Base-by-base conservation (phyloP, 2,113 vertebrate genomes). In the Psittacus erithacus region DNA sequence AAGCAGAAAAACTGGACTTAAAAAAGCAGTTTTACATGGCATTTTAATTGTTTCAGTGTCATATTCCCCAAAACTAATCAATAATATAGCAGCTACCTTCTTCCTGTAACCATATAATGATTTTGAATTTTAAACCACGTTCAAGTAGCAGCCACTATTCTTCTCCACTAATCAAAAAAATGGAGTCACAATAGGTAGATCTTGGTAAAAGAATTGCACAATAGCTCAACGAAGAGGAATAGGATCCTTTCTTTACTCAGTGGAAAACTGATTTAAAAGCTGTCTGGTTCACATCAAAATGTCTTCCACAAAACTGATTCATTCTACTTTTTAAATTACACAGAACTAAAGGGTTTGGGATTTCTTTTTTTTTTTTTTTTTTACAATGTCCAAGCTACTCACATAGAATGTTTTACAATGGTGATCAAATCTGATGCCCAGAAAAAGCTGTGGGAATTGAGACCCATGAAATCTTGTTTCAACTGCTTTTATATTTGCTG, bases 391-490 rank as follows among this genome's bases (percentile, higher is more conserved):
- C 46, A 81, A 94, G 41, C 67, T 92, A 89, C 89, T 97, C 91
- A 88, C 96, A 97, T 91, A 95, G 92, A 97, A 89, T 92, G 43
- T 89, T 97, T 98, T 98, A 97, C 95, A 98, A 98, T 97, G 96
- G 94, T 97, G 96, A 97, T 98, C 97, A 93, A 93, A 97, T 95
- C n/a, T 94, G 96, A 94, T 95, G 96, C 93, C 96, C 85, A 90
- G 88, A 97, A 96, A 97, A 97, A 95, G 92, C 97, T 97, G 95
- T 98, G 98, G 97, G 97, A 98, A 98, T 96, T 93, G 94, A 96
- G 93, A 88, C 77, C 98, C 98, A 97, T 98, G 98, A 98, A 98
- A 98, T 98, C 95, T 97, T 82, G 74, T 96, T 98, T 98, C 96
- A 97, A 91, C 81, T 88, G 96, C 97, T 95, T 97, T 98, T 97